phyloP scores from a whole-genome alignment of 2,797 vertebrate genomes.

The Malurus leucopterus region DNA sequence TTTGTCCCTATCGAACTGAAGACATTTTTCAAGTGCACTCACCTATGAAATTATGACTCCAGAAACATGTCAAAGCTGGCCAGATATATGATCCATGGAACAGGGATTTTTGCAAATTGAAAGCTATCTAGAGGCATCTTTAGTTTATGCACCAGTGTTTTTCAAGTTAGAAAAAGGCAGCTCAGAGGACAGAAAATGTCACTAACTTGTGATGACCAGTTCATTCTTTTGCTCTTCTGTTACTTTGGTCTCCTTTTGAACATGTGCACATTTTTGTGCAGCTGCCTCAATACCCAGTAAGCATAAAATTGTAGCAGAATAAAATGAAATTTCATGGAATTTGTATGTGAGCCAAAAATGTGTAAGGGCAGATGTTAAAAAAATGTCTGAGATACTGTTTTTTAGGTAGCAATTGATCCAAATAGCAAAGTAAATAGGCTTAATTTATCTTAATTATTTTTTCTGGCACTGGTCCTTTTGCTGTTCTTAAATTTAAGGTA shows the following conservation, averaged over 20 bases:
- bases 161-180: not conserved
- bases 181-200: slow-evolving; percentile 12
- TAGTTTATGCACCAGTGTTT: slow-evolving; percentile 4
- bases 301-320: not conserved
- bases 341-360: not conserved
- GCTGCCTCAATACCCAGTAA: not conserved
- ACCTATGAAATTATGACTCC: slow-evolving; percentile 54
- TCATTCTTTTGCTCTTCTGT: slow-evolving; percentile 14
- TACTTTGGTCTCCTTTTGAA: not conserved
- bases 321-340: not conserved
- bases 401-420: not conserved
- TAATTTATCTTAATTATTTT: not conserved
- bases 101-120: slow-evolving; percentile 18
- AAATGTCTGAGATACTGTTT: not conserved
- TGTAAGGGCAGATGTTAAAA: not conserved
- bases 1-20: not conserved
- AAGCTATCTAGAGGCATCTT: slow-evolving; percentile 27
- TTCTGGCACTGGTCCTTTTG: not conserved
- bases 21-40: slow-evolving; percentile 49
- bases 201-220: not conserved
- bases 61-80: slow-evolving; percentile 44
- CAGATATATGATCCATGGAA: slow-evolving; percentile 31
- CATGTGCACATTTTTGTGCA: not conserved
- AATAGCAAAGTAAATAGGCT: not conserved
- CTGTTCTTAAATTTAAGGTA: not conserved